Evolutionary conservation across 1,140 invertebrate genomes (phyloP).

Genomic region (Zaprionus ornatus): DNA sequence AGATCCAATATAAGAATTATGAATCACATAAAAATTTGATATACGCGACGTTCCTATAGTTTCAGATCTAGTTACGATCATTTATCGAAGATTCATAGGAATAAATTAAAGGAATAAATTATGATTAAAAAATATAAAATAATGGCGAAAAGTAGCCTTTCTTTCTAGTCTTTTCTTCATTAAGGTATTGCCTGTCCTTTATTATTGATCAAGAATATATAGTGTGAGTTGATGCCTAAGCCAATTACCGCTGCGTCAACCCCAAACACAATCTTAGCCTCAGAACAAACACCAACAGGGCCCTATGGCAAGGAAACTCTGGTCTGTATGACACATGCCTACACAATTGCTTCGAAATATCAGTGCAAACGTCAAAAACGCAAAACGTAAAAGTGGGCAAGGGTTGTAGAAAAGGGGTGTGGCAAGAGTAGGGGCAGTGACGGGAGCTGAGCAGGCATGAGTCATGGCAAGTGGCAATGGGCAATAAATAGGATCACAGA

Average conservation of each 20-base stretch:
- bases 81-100: too few species aligned
- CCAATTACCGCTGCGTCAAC: too few species aligned
- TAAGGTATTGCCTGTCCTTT: not conserved
- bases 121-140: too few species aligned
- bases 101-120: too few species aligned
- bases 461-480: conserved; percentile 9
- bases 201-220: not conserved
- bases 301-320: not conserved
- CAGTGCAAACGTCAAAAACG: conserved; percentile 38
- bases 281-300: not conserved
- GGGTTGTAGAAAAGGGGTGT: too few species aligned
- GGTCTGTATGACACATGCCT: conserved; percentile 38
- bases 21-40: too few species aligned
- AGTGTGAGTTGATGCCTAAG: too few species aligned
- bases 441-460: not conserved
- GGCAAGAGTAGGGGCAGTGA: not conserved
- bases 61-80: too few species aligned
- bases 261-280: not conserved
- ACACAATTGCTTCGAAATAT: conserved; percentile 46
- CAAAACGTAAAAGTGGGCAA: not conserved
- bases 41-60: too few species aligned
- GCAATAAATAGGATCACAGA: conserved; percentile 3
- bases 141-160: not conserved
- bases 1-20: too few species aligned
- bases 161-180: not conserved